Percentiles rank a stretch among this genome's conserved stretches.
Conservation (phyloP, 2,797 vertebrate species). For the Amblyopsis hoosieri region DNA sequence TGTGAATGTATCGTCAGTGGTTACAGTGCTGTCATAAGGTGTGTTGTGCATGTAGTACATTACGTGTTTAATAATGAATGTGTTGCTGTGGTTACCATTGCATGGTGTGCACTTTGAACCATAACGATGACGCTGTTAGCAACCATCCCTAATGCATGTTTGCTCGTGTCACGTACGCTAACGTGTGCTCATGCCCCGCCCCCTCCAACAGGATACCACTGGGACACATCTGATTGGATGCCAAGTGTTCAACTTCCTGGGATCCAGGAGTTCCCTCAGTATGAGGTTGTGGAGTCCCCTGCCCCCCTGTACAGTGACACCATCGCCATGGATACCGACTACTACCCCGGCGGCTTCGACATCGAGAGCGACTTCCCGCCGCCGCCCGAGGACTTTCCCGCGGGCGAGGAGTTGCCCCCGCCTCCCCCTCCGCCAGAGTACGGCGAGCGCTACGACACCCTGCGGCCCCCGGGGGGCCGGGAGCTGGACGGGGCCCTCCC, state of each 20-base stretch:
- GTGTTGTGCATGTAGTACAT: neutral
- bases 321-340: constrained; percentile 94
- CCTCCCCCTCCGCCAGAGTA: constrained; percentile 88
- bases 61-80: constrained; percentile 23
- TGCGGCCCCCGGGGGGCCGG: constrained; percentile 75
- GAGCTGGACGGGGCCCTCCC: constrained; percentile 72
- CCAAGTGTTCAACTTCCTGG: constrained; percentile 95
- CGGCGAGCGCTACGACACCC: constrained; percentile 86
- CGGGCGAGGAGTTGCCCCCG: constrained; percentile 89
- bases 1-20: too few species aligned
- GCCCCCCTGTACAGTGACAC: constrained; percentile 89
- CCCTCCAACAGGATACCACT: constrained; percentile 89
- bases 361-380: constrained; percentile 97
- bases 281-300: constrained; percentile 91
- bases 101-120: constrained; percentile 67
- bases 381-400: constrained; percentile 91
- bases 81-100: constrained; percentile 47
- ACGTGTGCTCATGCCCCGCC: constrained; percentile 18
- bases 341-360: constrained; percentile 97
- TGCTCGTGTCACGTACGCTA: neutral
- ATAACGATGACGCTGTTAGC: constrained; percentile 38
- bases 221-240: constrained; percentile 99
- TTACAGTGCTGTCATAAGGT: constrained; percentile 1
- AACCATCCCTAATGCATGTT: neutral
- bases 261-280: constrained; percentile 97